phyloP scores from a whole-genome alignment of 1,140 invertebrate species.

The Leptinotarsa undecemlineata region DNA sequence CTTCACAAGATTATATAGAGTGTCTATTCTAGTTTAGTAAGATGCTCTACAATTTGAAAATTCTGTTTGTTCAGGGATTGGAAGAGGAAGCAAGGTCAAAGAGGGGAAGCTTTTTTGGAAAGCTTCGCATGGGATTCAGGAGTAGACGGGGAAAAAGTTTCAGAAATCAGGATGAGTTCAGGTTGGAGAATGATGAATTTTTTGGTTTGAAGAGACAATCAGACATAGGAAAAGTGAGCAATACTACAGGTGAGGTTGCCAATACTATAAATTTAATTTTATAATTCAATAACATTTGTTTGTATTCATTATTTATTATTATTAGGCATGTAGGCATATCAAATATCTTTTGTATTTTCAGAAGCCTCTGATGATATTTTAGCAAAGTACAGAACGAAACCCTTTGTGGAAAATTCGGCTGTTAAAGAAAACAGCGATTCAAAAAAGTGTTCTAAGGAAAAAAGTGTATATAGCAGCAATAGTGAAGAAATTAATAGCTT shows the following conservation, averaged over 20 bases:
- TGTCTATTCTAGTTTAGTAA: too few relatives aligned
- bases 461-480: slow-evolving; percentile 30
- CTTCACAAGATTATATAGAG: too few relatives aligned
- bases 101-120: slow-evolving; percentile 67
- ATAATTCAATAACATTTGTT: slow-evolving; percentile 22
- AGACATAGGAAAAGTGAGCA: slow-evolving; percentile 25
- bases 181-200: slow-evolving; percentile 55
- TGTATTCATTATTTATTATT: slow-evolving; percentile 18
- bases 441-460: slow-evolving; percentile 35
- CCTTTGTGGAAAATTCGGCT: slow-evolving; percentile 64
- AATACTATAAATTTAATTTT: too few relatives aligned
- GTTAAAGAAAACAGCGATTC: slow-evolving; percentile 44
- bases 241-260: slow-evolving; percentile 33
- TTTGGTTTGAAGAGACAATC: not conserved
- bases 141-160: slow-evolving; percentile 61
- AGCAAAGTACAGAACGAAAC: slow-evolving; percentile 89
- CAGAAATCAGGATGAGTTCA: slow-evolving; percentile 58
- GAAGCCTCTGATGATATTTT: slow-evolving; percentile 91
- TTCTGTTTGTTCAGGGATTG: slow-evolving; percentile 33
- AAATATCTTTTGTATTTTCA: slow-evolving; percentile 45
- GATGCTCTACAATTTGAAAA: too few relatives aligned
- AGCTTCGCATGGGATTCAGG: slow-evolving; percentile 70
- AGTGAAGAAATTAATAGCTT: slow-evolving; percentile 43
- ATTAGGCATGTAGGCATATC: not conserved
- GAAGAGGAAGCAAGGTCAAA: slow-evolving; percentile 67